Conservation (phyloP, 1,140 invertebrate species). For the Caenorhabditis brenneri region DNA sequence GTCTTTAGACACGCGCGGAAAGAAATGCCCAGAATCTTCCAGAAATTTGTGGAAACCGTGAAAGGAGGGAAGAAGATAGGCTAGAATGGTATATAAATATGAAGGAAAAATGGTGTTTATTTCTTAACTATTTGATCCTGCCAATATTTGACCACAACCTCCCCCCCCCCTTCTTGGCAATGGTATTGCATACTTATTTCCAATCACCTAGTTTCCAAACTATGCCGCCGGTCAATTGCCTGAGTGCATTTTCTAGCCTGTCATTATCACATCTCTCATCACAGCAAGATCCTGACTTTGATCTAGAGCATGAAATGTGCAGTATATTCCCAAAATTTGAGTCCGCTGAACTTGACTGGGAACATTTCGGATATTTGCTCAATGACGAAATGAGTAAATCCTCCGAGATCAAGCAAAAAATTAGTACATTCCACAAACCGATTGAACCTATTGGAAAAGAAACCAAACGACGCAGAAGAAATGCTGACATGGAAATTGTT, state of each 20-base stretch:
- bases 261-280: not conserved
- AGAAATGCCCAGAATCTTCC: slow-evolving; percentile 7
- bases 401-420: not conserved
- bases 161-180: not conserved
- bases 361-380: slow-evolving; percentile 52
- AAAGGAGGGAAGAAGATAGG: not conserved
- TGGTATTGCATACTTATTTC: not conserved
- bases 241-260: not conserved
- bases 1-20: not conserved
- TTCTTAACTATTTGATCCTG: not conserved
- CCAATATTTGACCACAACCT: not conserved
- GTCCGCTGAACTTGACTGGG: slow-evolving; percentile 51
- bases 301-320: not conserved
- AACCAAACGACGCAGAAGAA: not conserved
- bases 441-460: not conserved
- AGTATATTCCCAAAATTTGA: slow-evolving; percentile 8
- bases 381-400: slow-evolving; percentile 1
- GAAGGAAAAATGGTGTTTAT: not conserved
- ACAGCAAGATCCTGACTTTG: not conserved
- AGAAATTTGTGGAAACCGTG: not conserved
- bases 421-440: not conserved
- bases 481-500: slow-evolving; percentile 6
- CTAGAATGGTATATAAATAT: not conserved
- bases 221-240: not conserved
- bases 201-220: not conserved